Percentiles rank a stretch among this genome's conserved stretches.
These are phyloP conservation scores for Sturnira hondurensis DNA, from an alignment of 2,113 vertebrate species.

Conservation along the genomic window DNA sequence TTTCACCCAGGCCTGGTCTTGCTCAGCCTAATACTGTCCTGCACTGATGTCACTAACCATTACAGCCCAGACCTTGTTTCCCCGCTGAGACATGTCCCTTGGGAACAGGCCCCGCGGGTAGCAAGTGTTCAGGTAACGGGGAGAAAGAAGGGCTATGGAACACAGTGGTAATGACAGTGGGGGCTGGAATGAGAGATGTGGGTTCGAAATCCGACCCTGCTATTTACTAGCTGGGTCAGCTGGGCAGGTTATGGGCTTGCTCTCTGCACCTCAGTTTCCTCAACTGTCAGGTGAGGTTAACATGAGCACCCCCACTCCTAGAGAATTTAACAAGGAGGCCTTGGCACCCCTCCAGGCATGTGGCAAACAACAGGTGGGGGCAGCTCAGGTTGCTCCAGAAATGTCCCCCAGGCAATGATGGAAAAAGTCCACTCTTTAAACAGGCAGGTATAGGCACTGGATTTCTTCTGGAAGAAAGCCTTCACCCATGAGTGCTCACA, in stretches of 20 bases:
- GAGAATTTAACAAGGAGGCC: background rate
- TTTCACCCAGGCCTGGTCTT: background rate
- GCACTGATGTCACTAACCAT: rapidly evolving
- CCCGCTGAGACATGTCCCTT: background rate
- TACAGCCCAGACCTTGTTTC: background rate
- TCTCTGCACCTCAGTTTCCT: background rate
- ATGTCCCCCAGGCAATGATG: background rate
- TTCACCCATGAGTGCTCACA: background rate
- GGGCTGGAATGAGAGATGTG: rapidly evolving
- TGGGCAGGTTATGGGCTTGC: rapidly evolving
- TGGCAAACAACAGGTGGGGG: too few relatives aligned
- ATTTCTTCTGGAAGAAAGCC: background rate
- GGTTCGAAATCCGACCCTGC: background rate
- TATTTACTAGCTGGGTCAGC: background rate
- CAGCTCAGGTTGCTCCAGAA: rapidly evolving
- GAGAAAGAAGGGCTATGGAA: rapidly evolving
- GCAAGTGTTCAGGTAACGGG: background rate
- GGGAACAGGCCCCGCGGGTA: rapidly evolving
- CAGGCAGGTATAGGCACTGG: rapidly evolving
- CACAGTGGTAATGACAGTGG: background rate
- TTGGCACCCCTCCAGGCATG: rapidly evolving
- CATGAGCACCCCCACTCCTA: rapidly evolving
- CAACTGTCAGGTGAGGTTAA: background rate
- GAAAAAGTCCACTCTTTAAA: background rate
- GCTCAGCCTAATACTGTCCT: rapidly evolving